Evolutionary conservation across 2,797 vertebrate genomes (phyloP).

Genomic region (Coccyzus lansbergi): DNA sequence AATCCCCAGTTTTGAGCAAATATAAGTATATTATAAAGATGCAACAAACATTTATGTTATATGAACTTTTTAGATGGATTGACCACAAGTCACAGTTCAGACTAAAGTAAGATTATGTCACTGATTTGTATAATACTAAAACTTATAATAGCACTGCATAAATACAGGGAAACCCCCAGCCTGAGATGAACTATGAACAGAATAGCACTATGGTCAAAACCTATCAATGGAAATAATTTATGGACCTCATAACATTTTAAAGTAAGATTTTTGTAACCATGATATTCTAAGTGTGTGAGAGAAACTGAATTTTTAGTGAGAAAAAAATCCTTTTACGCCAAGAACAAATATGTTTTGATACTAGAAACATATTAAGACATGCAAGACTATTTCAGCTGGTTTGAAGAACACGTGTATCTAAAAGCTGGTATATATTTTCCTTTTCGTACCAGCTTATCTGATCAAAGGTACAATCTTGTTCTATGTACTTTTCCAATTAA

Average conservation of each 20-base stretch:
- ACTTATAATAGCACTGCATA: background rate
- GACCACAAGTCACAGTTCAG: background rate
- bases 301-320: background rate
- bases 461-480: slow-evolving; percentile 35
- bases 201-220: background rate
- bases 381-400: background rate
- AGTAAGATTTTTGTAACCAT: background rate
- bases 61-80: background rate
- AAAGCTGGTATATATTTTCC: slow-evolving; percentile 23
- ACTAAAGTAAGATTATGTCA: background rate
- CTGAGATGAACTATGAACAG: background rate
- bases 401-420: background rate
- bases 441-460: background rate
- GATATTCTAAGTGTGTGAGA: background rate
- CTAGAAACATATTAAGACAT: background rate
- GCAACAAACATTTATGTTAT: background rate
- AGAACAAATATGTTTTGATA: background rate
- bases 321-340: background rate
- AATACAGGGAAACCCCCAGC: background rate
- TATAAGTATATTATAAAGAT: background rate
- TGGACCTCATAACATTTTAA: background rate
- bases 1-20: background rate
- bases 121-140: background rate
- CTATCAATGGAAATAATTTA: background rate
- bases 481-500: slow-evolving; percentile 26